phyloP scores from a whole-genome alignment of 1,140 invertebrate genomes.

The Episyrphus balteatus region DNA sequence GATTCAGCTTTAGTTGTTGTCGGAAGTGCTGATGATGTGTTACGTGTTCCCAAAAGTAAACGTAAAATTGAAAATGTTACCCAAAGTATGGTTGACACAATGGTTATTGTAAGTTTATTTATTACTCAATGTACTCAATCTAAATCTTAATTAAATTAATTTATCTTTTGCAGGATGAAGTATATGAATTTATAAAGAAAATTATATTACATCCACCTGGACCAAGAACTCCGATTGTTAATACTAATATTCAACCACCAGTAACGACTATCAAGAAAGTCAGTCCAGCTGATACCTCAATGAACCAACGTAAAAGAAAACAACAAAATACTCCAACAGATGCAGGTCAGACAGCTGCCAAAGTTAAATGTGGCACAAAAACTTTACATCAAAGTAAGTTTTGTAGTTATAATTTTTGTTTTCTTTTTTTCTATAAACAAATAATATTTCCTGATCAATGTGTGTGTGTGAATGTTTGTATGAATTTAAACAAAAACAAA shows the following conservation, averaged over 20 bases:
- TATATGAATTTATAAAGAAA: constrained; percentile 49
- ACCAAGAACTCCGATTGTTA: constrained; percentile 39
- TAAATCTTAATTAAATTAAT: background rate
- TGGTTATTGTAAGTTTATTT: constrained; percentile 47
- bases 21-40: constrained; percentile 68
- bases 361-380: constrained; percentile 18
- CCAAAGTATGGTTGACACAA: constrained; percentile 70
- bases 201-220: constrained; percentile 49
- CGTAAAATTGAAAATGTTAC: constrained; percentile 63
- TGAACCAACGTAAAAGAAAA: constrained; percentile 20
- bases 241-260: background rate
- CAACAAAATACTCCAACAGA: constrained; percentile 9
- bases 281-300: background rate
- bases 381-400: constrained; percentile 13
- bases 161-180: constrained; percentile 41
- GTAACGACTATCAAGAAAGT: background rate
- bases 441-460: background rate
- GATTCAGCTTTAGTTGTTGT: constrained; percentile 69
- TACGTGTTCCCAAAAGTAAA: constrained; percentile 59
- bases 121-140: background rate
- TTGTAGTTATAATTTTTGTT: too few relatives aligned
- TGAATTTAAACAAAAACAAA: background rate
- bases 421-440: too few relatives aligned
- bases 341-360: constrained; percentile 12
- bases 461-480: background rate